phyloP scores from a whole-genome alignment of 2,797 vertebrate genomes.

The Haliaeetus vocifer region DNA sequence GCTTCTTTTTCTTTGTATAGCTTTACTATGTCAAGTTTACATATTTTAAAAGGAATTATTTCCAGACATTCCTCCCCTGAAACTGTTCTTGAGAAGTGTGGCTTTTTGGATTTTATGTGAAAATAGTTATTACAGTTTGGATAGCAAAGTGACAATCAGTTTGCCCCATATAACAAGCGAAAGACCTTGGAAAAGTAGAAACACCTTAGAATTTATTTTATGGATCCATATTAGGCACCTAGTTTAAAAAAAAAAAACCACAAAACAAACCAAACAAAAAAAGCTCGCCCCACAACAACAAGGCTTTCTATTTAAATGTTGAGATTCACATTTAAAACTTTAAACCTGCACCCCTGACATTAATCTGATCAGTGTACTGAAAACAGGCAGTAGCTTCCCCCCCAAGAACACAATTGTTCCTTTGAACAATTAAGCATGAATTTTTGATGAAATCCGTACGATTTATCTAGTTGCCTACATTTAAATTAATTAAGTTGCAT shows the following conservation, averaged over 20 bases:
- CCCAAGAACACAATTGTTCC: not conserved
- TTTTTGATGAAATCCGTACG: not conserved
- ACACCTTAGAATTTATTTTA: not conserved
- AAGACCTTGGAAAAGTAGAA: not conserved
- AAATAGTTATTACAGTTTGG: not conserved
- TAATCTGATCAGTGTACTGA: not conserved
- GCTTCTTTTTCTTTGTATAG: not conserved
- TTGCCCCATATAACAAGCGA: not conserved
- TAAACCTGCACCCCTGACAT: not conserved
- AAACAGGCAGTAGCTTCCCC: not conserved
- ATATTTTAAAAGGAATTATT: slow-evolving; percentile 29
- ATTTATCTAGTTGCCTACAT: not conserved
- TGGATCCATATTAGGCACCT: not conserved
- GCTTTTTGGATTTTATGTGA: not conserved
- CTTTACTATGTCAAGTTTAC: not conserved
- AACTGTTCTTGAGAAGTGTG: not conserved
- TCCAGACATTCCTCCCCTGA: slow-evolving; percentile 31
- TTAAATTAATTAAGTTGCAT: not conserved
- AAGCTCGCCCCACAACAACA: not conserved
- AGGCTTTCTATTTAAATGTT: not conserved
- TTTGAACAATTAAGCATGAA: not conserved
- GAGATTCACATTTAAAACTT: not conserved
- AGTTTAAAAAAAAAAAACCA: not conserved
- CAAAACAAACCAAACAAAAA: not conserved
- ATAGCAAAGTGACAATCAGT: not conserved